A percentile compares a stretch with the other conserved stretches of the same genome.
phyloP scores from a whole-genome alignment of 92 coral and sea anemone genomes.

The Paragorgia papillata region DNA sequence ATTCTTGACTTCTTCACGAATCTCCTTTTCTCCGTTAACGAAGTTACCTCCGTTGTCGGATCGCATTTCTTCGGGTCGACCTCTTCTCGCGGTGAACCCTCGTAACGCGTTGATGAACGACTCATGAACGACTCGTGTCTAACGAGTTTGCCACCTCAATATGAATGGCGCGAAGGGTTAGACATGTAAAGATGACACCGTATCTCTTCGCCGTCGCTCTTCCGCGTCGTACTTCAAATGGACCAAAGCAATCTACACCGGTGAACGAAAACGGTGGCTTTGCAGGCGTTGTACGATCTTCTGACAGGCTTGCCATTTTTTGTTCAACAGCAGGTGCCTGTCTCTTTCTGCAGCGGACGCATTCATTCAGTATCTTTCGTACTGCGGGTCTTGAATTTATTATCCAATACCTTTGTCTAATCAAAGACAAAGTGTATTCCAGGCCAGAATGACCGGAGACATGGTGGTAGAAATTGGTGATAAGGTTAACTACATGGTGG shows the following conservation, averaged over 20 bases:
- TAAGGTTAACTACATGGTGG: slow-evolving; percentile 50
- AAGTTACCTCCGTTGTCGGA: slow-evolving; percentile 65
- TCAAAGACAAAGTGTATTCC: slow-evolving; percentile 55
- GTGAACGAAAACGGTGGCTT: slow-evolving; percentile 56
- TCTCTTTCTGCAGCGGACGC: slow-evolving; percentile 58
- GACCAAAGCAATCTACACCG: slow-evolving; percentile 64
- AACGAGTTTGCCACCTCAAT: slow-evolving; percentile 52
- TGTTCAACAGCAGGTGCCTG: slow-evolving; percentile 58
- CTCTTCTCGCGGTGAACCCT: slow-evolving; percentile 52
- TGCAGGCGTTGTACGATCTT: slow-evolving; percentile 47
- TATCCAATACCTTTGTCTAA: slow-evolving; percentile 54
- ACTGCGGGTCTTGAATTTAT: slow-evolving; percentile 47
- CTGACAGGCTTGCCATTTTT: slow-evolving; percentile 66
- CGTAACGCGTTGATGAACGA: slow-evolving; percentile 49
- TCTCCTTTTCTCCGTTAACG: no score
- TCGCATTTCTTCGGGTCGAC: slow-evolving; percentile 58
- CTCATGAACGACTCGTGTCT: slow-evolving; percentile 57
- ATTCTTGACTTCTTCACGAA: slow-evolving; percentile 41
- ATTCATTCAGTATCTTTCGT: slow-evolving; percentile 26
- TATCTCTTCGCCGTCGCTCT: slow-evolving; percentile 58
- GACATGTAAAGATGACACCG: slow-evolving; percentile 56
- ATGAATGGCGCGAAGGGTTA: slow-evolving; percentile 51
- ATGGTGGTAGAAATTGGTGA: slow-evolving; percentile 46
- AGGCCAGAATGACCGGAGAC: slow-evolving; percentile 59
- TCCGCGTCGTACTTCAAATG: slow-evolving; percentile 53